Percentiles rank a stretch among this genome's conserved stretches.
Conservation (phyloP, 2,113 vertebrate genomes). For the Oncorhynchus clarkii region DNA sequence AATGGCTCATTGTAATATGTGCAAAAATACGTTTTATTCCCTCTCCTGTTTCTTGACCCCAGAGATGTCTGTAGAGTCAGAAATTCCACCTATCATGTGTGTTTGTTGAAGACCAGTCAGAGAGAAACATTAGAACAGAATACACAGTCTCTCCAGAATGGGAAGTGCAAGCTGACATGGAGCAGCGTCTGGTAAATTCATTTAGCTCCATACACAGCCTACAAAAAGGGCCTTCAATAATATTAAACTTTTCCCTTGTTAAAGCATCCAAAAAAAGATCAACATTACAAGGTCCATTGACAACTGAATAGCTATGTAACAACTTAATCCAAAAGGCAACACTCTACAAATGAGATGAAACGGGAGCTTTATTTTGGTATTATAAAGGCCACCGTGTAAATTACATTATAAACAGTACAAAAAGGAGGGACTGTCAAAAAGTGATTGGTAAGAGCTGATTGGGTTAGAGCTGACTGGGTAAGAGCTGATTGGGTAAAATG, state of each 20-base stretch:
- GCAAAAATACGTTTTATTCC: neutral
- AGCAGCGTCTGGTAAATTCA: slow-evolving; percentile 61
- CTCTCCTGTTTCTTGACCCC: neutral
- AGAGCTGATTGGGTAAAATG: neutral
- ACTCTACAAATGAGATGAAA: neutral
- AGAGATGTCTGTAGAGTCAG: neutral
- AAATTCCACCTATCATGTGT: neutral
- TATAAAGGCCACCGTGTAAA: too few relatives aligned
- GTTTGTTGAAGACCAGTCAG: slow-evolving; percentile 22
- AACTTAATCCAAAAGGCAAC: neutral
- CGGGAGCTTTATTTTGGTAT: neutral
- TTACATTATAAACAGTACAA: neutral
- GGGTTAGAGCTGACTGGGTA: neutral
- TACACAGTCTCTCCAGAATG: slow-evolving; percentile 31
- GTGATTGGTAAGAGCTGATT: neutral
- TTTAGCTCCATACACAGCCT: slow-evolving; percentile 36
- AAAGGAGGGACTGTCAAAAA: neutral
- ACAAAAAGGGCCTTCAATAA: slow-evolving; percentile 25
- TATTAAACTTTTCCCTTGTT: slow-evolving; percentile 40
- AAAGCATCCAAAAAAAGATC: slow-evolving; percentile 9
- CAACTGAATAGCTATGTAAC: neutral
- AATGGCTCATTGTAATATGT: neutral
- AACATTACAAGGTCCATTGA: neutral
- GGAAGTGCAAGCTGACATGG: slow-evolving; percentile 48
- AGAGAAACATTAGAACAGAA: slow-evolving; percentile 34